Evolutionary conservation across 2,113 vertebrate genomes (phyloP).

Genomic region (Rhipidura dahli): DNA sequence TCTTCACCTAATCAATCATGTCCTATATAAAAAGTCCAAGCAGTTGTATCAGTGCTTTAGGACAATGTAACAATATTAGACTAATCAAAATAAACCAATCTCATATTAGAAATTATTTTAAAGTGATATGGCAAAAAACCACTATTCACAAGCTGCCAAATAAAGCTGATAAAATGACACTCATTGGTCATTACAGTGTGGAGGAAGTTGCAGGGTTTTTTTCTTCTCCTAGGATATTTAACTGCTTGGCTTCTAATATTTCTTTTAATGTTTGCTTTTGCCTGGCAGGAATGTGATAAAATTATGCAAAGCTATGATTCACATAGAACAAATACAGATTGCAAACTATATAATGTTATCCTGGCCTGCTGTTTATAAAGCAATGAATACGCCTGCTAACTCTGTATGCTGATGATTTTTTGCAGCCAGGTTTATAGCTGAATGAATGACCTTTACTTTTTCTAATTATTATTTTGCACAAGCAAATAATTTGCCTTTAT

Average conservation of each 20-base stretch:
- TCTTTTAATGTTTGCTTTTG: constrained; percentile 63
- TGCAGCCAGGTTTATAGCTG: constrained; percentile 25
- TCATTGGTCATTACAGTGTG: background rate
- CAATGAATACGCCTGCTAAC: constrained; percentile 45
- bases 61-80: background rate
- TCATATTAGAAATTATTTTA: constrained; percentile 29
- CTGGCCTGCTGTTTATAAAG: constrained; percentile 56
- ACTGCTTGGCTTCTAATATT: constrained; percentile 51
- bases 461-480: constrained; percentile 54
- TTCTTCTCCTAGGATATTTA: constrained; percentile 42
- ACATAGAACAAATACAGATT: constrained; percentile 64
- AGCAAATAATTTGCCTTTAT: constrained; percentile 53
- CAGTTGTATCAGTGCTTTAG: background rate
- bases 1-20: constrained; percentile 47
- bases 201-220: background rate
- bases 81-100: constrained; percentile 24
- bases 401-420: constrained; percentile 41
- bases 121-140: background rate
- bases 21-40: background rate
- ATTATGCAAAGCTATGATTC: constrained; percentile 68
- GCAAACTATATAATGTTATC: constrained; percentile 63
- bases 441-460: constrained; percentile 42
- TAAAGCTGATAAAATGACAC: background rate
- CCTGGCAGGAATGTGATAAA: constrained; percentile 62
- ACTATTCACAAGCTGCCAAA: background rate